Evolutionary conservation across 2,113 vertebrate species (phyloP), one percentile per base, ranked within the genome.

Genomic region (Alligator mississippiensis): DNA sequence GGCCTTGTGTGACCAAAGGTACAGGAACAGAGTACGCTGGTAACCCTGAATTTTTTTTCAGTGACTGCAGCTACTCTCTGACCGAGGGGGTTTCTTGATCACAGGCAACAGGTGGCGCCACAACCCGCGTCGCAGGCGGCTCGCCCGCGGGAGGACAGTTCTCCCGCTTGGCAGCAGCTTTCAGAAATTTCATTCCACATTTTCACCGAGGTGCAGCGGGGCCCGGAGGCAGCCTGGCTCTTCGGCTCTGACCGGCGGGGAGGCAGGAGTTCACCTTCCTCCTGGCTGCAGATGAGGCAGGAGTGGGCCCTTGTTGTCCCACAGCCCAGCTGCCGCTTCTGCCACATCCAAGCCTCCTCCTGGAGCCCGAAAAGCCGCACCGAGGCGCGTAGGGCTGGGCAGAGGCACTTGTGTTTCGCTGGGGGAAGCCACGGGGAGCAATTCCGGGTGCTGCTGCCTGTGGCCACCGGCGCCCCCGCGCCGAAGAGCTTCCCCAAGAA

Each of bases 371-470:
- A 47, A 47, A 47, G 47, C 47, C 8, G 54, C 28, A 30, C 38
- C 61, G 28, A 28, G 19, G 57, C 64, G 75, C 14, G 30, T 84
- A 54, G 62, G 27, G 47, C 47, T 3, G 55, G 10, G 77, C n/a
- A 25, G 0, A 13, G 8, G 24, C 6, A 2, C 27, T 12, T 6
- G 11, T n/a, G 62, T 66, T 28, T 27, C 75, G 47, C 28, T 10
- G 38, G 66, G 6, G 79, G 82, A 5, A 85, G 85, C 94, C 85
- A 92, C 93, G 94, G 96, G 78, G 85, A 93, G 92, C 93, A 4
- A 87, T 8, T 47, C 7, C 60, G 84, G 77, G 87, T 7, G 34
- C 83, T 80, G 91, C 1, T 64, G 9, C 4, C 77, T 3, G n/a
- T 22, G 4, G 15, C 9, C 18, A 4, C 7, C 1, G 9, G 22